phyloP scores from a whole-genome alignment of 2,888 invertebrate species.

The Leptopilina myrica region DNA sequence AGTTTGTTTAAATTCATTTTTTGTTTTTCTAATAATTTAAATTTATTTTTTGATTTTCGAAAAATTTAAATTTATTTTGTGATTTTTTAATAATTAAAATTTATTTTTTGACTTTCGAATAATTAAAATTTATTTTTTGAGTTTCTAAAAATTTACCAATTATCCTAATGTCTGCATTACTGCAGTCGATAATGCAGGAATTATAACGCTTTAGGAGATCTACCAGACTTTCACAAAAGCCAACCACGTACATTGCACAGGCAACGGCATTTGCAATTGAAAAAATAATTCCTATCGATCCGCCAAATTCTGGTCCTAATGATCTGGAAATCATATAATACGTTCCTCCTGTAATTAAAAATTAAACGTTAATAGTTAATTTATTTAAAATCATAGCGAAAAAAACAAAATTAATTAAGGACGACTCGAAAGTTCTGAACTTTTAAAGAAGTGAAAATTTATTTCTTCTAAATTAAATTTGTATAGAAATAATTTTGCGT shows the following conservation, averaged over 20 bases:
- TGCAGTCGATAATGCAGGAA: constrained; percentile 82
- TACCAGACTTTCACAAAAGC: constrained; percentile 94
- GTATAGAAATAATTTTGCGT: too few species aligned
- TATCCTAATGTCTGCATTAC: constrained; percentile 78
- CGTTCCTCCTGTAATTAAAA: constrained; percentile 86
- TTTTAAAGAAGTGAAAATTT: too few species aligned
- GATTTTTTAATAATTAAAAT: too few species aligned
- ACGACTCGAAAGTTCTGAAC: too few species aligned
- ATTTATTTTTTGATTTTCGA: too few species aligned
- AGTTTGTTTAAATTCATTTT: too few species aligned
- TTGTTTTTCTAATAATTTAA: constrained; percentile 42
- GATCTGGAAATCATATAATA: constrained; percentile 99
- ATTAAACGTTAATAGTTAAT: not conserved
- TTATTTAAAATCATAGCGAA: too few species aligned
- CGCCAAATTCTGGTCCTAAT: constrained; percentile 97
- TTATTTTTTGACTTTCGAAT: constrained; percentile 43
- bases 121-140: too few species aligned
- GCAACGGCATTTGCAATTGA: constrained; percentile 97
- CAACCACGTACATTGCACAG: constrained; percentile 98
- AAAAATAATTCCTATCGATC: constrained; percentile 96
- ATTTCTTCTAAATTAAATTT: too few species aligned
- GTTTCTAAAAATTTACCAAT: constrained; percentile 63
- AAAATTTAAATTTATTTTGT: constrained; percentile 43
- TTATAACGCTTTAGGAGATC: constrained; percentile 82
- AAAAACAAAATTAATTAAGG: too few species aligned